phyloP scores from a whole-genome alignment of 1,140 invertebrate species.

The Eufriesea mexicana region DNA sequence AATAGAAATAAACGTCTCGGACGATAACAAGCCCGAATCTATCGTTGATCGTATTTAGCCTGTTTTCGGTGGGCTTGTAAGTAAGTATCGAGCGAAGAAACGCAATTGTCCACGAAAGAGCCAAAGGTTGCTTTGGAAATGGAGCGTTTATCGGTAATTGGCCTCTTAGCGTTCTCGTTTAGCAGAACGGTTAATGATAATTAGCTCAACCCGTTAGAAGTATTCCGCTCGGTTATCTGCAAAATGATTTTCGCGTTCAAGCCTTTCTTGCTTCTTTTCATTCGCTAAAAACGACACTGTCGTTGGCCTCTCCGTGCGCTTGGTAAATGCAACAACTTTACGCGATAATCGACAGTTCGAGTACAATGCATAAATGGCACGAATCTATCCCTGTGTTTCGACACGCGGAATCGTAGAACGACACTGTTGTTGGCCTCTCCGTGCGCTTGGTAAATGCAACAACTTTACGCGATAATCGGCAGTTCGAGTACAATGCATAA shows the following conservation, averaged over 20 bases:
- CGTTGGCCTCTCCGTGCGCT: not conserved
- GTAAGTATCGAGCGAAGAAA: slow-evolving; percentile 24
- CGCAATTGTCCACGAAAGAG: not conserved
- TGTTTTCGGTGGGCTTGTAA: not conserved
- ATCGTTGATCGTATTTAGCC: not conserved
- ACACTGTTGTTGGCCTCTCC: not conserved
- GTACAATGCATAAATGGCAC: not conserved
- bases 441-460: not conserved
- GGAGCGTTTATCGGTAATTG: slow-evolving; percentile 42
- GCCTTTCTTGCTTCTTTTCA: not conserved
- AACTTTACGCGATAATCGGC: not conserved
- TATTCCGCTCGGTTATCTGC: slow-evolving; percentile 11
- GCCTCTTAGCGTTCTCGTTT: slow-evolving; percentile 33
- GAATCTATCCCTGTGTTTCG: not conserved
- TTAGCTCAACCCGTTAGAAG: slow-evolving; percentile 15
- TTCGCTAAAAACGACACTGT: too few relatives aligned
- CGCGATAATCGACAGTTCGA: not conserved
- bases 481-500: not conserved
- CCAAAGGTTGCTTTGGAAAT: slow-evolving; percentile 30
- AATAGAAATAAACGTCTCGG: too few relatives aligned
- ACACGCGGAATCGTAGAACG: too few relatives aligned
- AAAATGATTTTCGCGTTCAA: slow-evolving; percentile 15
- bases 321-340: too few relatives aligned
- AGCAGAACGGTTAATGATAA: slow-evolving; percentile 45
- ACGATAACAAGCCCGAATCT: not conserved